Evolutionary conservation across 2,888 invertebrate species (phyloP).

Genomic region (Coronaproctus castanopsis): DNA sequence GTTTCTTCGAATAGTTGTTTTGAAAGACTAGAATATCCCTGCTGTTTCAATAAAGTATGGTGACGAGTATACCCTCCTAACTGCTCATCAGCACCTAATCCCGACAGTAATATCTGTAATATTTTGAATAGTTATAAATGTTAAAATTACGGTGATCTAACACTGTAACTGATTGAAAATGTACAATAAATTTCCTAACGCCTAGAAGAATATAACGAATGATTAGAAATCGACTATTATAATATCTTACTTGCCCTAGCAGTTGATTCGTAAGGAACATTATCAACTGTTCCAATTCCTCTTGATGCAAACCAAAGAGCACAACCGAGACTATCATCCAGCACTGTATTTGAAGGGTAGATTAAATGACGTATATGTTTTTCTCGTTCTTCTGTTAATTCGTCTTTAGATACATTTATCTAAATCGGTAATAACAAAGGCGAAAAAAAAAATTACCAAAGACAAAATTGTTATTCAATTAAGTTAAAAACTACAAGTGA

Average conservation of each 20-base stretch:
- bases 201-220: constrained; percentile 1
- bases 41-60: constrained; percentile 44
- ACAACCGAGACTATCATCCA: constrained; percentile 91
- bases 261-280: constrained; percentile 31
- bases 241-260: constrained; percentile 35
- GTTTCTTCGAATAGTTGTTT: constrained; percentile 56
- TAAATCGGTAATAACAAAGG: constrained; percentile 19
- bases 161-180: constrained; percentile 2
- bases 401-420: constrained; percentile 47
- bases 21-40: constrained; percentile 33
- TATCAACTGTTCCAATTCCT: constrained; percentile 34
- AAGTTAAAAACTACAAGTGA: background rate
- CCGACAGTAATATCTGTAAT: constrained; percentile 52
- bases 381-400: constrained; percentile 38
- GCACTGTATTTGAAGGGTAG: constrained; percentile 62
- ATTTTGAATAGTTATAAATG: constrained; percentile 3
- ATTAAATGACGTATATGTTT: constrained; percentile 51
- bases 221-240: background rate
- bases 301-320: constrained; percentile 92
- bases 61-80: constrained; percentile 88
- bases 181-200: background rate
- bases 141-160: constrained; percentile 1
- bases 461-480: background rate
- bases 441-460: constrained; percentile 1
- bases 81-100: constrained; percentile 93